These are phyloP conservation scores for Diadophis punctatus DNA, from an alignment of 2,113 vertebrate species.

Conservation along the genomic window DNA sequence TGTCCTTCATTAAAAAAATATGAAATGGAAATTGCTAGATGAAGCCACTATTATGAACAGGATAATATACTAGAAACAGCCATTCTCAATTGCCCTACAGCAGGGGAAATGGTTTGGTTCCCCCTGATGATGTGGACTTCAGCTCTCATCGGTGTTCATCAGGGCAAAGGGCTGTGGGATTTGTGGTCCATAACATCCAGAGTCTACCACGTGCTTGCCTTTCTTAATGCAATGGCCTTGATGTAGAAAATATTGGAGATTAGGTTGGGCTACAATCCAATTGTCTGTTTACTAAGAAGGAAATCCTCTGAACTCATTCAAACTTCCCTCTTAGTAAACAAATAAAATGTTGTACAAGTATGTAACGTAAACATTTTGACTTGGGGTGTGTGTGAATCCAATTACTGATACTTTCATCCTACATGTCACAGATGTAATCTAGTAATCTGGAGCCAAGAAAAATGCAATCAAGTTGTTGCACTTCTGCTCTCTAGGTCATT, in stretches of 20 bases:
- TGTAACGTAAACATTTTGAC: not conserved
- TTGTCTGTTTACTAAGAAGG: not conserved
- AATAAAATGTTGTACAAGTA: not conserved
- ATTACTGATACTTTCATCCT: not conserved
- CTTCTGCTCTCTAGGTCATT: not conserved
- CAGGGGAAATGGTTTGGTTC: not conserved
- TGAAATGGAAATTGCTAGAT: not conserved
- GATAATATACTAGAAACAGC: not conserved
- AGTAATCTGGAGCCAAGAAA: not conserved
- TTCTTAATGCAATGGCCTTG: not conserved
- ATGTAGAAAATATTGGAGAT: not conserved
- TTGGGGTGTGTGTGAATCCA: not conserved
- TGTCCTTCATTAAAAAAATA: not conserved
- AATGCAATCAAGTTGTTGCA: not conserved
- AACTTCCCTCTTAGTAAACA: not conserved
- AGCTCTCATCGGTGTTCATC: not conserved
- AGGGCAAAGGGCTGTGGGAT: not conserved
- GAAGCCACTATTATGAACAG: not conserved
- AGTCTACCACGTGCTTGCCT: not conserved
- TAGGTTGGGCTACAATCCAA: not conserved
- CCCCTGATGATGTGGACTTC: not conserved
- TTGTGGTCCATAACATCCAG: not conserved
- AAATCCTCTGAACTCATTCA: not conserved
- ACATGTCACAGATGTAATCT: not conserved
- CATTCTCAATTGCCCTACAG: not conserved